Conservation (phyloP, 2,113 vertebrate species). For the Cercocebus atys region DNA sequence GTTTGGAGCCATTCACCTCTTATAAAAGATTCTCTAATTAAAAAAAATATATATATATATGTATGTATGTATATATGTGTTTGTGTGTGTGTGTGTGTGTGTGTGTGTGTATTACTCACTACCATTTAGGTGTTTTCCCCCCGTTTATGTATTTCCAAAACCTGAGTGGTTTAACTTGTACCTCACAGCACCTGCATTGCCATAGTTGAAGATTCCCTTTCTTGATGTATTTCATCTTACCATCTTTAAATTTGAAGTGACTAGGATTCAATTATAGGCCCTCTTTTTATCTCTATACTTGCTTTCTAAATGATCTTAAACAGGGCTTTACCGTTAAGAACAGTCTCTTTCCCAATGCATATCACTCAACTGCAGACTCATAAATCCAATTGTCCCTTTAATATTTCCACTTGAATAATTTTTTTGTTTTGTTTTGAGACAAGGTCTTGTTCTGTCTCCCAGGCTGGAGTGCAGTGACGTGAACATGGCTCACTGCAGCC, state of each 20-base stretch:
- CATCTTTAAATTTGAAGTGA: neutral
- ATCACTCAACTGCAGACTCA: neutral
- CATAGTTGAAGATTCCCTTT: neutral
- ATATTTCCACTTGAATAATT: neutral
- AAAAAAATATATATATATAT: neutral
- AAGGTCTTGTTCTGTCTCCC: no score
- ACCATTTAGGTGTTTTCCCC: neutral
- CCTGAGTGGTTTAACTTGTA: neutral
- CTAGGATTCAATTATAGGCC: neutral
- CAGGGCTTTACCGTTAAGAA: neutral
- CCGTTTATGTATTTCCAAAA: neutral
- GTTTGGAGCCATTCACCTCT: neutral
- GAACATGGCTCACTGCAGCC: no score
- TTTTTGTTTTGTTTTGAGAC: no score
- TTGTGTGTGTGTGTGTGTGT: no score
- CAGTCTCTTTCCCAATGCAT: neutral
- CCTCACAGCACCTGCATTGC: neutral
- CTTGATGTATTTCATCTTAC: neutral
- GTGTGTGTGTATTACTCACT: neutral
- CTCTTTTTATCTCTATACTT: neutral
- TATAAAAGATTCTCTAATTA: neutral
- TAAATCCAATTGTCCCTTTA: neutral
- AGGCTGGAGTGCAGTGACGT: no score
- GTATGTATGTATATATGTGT: no score
- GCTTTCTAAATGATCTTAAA: neutral